Evolutionary conservation across 2,888 invertebrate species (phyloP).

Genomic region (Heteromyza rotundicornis): DNA sequence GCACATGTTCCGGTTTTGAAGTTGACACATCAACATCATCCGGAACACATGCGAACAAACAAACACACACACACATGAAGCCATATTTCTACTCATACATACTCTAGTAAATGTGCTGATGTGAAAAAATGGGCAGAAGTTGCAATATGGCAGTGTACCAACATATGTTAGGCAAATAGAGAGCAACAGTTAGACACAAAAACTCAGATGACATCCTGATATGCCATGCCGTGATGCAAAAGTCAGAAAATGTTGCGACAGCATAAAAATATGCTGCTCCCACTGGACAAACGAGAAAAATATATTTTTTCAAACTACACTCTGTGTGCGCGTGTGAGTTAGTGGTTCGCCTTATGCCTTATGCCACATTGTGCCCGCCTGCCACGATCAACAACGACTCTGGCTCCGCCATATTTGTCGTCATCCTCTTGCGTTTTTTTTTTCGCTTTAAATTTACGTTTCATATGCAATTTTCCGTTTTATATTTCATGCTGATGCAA

Average conservation of each 20-base stretch:
- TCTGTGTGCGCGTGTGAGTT: neutral
- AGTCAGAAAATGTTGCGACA: neutral
- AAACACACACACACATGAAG: constrained; percentile 12
- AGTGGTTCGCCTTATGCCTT: no score
- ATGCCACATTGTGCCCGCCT: no score
- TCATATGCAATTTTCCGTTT: constrained; percentile 24
- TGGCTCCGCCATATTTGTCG: constrained; percentile 23
- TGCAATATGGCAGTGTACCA: neutral
- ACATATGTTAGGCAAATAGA: constrained; percentile 2
- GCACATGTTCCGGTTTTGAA: constrained; percentile 49
- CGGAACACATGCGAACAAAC: constrained; percentile 45
- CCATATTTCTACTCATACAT: no score
- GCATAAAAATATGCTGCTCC: neutral
- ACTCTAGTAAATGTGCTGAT: neutral
- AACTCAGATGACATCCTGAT: no score
- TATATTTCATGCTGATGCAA: constrained; percentile 1
- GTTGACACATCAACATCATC: constrained; percentile 55
- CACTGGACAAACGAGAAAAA: neutral
- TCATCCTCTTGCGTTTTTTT: constrained; percentile 36
- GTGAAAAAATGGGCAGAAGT: neutral
- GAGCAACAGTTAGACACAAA: constrained; percentile 1
- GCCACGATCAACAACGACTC: neutral
- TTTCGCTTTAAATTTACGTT: constrained; percentile 44
- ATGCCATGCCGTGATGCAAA: neutral
- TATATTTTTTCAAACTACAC: neutral